Base-by-base conservation (phyloP, 1,140 invertebrate species). In the Proales similis region DNA sequence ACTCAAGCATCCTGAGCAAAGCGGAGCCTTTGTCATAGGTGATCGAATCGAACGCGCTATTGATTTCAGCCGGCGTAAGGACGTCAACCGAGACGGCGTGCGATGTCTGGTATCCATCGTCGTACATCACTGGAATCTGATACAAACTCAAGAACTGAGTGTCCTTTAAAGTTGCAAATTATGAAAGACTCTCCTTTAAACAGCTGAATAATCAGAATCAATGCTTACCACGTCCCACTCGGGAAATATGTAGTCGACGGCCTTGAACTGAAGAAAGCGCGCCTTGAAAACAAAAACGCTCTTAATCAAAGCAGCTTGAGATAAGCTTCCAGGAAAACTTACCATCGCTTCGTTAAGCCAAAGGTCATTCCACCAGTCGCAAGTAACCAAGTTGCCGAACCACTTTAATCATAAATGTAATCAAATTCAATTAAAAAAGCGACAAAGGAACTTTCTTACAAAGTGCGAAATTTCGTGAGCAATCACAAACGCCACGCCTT, bases 401-500 rank as follows among this genome's bases (percentile, higher is more conserved):
- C 65, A 66, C n/a, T n/a, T n/a, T n/a, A n/a, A n/a, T n/a, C n/a
- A n/a, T n/a, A n/a, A n/a, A n/a, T n/a, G n/a, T n/a, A n/a, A n/a
- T n/a, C n/a, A n/a, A n/a, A n/a, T n/a, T n/a, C n/a, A n/a, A n/a
- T n/a, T n/a, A n/a, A n/a, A n/a, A n/a, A n/a, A n/a, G n/a, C n/a
- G n/a, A n/a, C n/a, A n/a, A n/a, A n/a, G n/a, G n/a, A n/a, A n/a
- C n/a, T n/a, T n/a, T n/a, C n/a, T n/a, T n/a, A n/a, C n/a, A 61
- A 67, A 64, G 64, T 91, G 88, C 5, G 87, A 87, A 9, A 91
- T 71, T 73, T 91, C 88, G 74, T 92, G 88, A 0, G 84, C 69
- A 22, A 93, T 85, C 0, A 90, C 85, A 7, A 88, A 69, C 4
- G 87, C 87, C 65, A 93, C 87, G 76, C 83, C 85, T 68, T 93